These are phyloP conservation scores for Lemur catta DNA, from an alignment of 2,797 vertebrate species.

Conservation along the genomic window DNA sequence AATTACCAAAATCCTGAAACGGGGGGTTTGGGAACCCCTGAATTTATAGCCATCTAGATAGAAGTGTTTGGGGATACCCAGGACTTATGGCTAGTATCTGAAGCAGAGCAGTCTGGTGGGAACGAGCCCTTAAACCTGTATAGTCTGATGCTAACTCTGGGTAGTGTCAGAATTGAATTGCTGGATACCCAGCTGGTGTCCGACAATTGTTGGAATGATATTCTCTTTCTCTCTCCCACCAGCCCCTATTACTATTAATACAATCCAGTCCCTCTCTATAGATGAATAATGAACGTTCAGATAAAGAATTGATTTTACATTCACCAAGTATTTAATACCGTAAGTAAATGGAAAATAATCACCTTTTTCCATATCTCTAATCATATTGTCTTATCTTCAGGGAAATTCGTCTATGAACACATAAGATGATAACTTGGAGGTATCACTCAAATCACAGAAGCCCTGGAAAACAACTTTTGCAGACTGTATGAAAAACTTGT, in stretches of 20 bases:
- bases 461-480: background rate
- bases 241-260: background rate
- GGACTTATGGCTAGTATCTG: background rate
- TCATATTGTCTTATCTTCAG: background rate
- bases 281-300: background rate
- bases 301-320: background rate
- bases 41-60: background rate
- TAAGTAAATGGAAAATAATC: background rate
- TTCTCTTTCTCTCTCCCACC: background rate
- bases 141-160: background rate
- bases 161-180: background rate
- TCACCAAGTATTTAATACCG: background rate
- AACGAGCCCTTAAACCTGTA: background rate
- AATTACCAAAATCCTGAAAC: background rate
- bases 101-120: background rate
- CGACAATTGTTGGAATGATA: background rate
- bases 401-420: background rate
- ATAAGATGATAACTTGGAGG: background rate
- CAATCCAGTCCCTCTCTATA: background rate
- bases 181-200: background rate
- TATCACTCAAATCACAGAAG: background rate
- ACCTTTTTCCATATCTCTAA: background rate
- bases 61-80: background rate
- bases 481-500: background rate
- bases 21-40: background rate